Evolutionary conservation across 1,140 invertebrate genomes (phyloP), one percentile per base, ranked within the genome.

Genomic region (Hyphantria cunea): DNA sequence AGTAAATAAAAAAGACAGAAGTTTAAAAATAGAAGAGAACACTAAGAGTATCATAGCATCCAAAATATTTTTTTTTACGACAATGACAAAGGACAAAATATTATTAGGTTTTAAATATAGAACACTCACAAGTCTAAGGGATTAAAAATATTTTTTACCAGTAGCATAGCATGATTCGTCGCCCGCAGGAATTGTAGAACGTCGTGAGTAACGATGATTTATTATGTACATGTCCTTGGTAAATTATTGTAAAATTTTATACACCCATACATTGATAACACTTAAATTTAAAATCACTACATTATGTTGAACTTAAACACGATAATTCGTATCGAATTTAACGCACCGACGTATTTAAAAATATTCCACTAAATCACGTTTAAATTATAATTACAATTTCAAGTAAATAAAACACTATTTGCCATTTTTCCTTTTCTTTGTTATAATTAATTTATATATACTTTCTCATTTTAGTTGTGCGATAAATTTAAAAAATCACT

Each of bases 141-240:
- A 42, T 9, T 4, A 42, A 32, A 15, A 60, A 50, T 41, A 42
- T 33, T 82, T 76, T 77, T 84, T 90, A 90, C 85, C 85, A 84
- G 65, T 74, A 71, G 76, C 74, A 82, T 68, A 85, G 75, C 85
- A 86, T 86, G 80, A 81, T 86, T 76, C 76, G 74, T 78, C 82
- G 77, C 75, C 64, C 74, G 78, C 63, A 81, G 76, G 78, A 82
- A 78, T 82, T 79, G 80, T 84, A 80, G 86, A 90, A 81, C 76
- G 76, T 78, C 74, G 76, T 76, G 75, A 80, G 74, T 74, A 74
- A 75, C 76, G 75, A 82, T 80, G 78, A 82, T 82, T 90, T 89
- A 80, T 75, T 85, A 85, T 86, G 80, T 74, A 86, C 88, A 90
- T 90, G 88, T 89, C 88, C 88, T 90, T 86, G 80, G 78, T 70